A percentile compares a stretch with the other conserved stretches of the same genome.
These are phyloP conservation scores for Hassar affinis DNA, from an alignment of 2,113 vertebrate genomes.

Conservation along the genomic window DNA sequence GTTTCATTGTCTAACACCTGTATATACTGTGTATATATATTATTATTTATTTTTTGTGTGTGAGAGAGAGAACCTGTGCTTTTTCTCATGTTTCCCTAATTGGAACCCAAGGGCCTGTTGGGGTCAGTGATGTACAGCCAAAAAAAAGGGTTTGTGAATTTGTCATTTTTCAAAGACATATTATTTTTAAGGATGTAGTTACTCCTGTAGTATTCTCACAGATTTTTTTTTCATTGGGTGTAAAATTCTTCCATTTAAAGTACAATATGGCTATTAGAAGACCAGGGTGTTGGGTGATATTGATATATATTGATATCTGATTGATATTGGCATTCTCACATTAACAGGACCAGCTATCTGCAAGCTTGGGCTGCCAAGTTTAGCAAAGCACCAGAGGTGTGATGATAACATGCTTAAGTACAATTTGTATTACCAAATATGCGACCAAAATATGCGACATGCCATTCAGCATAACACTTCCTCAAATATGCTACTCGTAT, in stretches of 20 bases:
- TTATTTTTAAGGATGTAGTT: not conserved
- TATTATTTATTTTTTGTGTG: no score
- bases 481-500: not conserved
- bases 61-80: conserved; percentile 26
- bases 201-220: not conserved
- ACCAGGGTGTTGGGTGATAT: not conserved
- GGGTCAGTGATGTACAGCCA: conserved; percentile 13
- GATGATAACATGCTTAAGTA: not conserved
- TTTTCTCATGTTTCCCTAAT: not conserved
- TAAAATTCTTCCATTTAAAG: not conserved
- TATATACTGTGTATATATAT: no score
- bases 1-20: no score
- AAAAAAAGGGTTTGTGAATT: not conserved
- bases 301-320: not conserved
- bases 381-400: not conserved
- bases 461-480: no score
- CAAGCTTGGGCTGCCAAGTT: not conserved
- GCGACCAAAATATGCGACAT: not conserved
- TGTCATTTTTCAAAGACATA: not conserved
- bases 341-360: not conserved
- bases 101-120: not conserved
- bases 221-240: not conserved
- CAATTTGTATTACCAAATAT: not conserved
- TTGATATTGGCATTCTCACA: not conserved
- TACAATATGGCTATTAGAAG: not conserved